Evolutionary conservation across 1,140 invertebrate species (phyloP).

Genomic region (Drosophila trapezifrons): DNA sequence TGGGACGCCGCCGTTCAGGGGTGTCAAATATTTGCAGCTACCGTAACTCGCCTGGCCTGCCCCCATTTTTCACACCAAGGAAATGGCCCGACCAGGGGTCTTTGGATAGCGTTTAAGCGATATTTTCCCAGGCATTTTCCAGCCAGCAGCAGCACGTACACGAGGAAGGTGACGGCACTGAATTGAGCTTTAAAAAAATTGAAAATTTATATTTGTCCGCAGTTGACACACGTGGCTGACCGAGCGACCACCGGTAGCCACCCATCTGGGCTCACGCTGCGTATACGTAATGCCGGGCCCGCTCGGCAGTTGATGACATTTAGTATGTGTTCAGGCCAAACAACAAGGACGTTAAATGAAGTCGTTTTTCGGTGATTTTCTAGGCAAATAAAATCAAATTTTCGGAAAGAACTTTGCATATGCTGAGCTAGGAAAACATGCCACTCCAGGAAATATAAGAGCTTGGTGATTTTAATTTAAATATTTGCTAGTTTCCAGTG

Average conservation of each 20-base stretch:
- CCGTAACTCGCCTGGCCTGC: not conserved
- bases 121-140: slow-evolving; percentile 25
- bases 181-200: slow-evolving; percentile 46
- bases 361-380: slow-evolving; percentile 14
- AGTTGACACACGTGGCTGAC: slow-evolving; percentile 25
- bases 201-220: slow-evolving; percentile 49
- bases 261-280: slow-evolving; percentile 33
- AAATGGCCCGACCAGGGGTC: not conserved
- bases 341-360: slow-evolving; percentile 38
- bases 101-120: slow-evolving; percentile 29
- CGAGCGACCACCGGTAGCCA: not conserved
- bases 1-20: slow-evolving; percentile 1
- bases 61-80: slow-evolving; percentile 21
- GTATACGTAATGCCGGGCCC: slow-evolving; percentile 39
- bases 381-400: slow-evolving; percentile 8
- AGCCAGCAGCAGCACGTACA: slow-evolving; percentile 27
- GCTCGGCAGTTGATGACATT: slow-evolving; percentile 46
- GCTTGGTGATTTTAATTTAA: not conserved
- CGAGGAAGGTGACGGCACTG: slow-evolving; percentile 11
- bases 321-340: slow-evolving; percentile 34
- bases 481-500: not conserved
- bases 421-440: not conserved
- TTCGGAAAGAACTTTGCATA: slow-evolving; percentile 3
- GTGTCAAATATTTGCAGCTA: slow-evolving; percentile 65
- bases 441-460: not conserved